Conservation (phyloP, 2,888 invertebrate species). For the Epinotia nisella region DNA sequence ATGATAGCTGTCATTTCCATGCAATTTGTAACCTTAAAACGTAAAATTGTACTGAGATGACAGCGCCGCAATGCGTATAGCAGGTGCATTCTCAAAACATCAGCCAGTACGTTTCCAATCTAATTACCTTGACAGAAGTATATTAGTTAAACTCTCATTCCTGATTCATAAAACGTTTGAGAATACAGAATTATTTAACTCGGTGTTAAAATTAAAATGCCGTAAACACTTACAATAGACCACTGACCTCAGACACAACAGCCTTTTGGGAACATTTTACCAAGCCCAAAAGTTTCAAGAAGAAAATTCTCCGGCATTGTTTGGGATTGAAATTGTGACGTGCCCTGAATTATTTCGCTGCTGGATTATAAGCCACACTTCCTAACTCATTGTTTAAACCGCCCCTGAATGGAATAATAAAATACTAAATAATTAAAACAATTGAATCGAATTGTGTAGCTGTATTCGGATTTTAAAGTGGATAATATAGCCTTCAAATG, state of each 20-base stretch:
- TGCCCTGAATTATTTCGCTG: constrained; percentile 60
- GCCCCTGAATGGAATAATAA: constrained; percentile 28
- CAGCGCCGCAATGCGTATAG: no score
- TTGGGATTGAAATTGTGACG: constrained; percentile 61
- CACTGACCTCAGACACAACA: background rate
- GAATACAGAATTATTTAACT: background rate
- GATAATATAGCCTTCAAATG: background rate
- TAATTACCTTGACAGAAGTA: background rate
- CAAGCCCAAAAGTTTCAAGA: constrained; percentile 19
- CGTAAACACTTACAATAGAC: constrained; percentile 4
- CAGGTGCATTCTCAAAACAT: background rate
- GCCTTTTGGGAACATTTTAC: constrained; percentile 10
- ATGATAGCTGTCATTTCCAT: no score
- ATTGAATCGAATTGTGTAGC: constrained; percentile 8
- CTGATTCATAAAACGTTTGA: background rate
- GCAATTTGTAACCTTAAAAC: no score
- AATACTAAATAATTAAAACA: constrained; percentile 26
- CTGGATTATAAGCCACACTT: constrained; percentile 23
- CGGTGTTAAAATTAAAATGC: background rate
- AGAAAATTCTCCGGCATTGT: constrained; percentile 57
- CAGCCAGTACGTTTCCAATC: background rate
- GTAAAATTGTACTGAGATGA: no score
- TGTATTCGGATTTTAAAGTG: constrained; percentile 11
- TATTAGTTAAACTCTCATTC: background rate
- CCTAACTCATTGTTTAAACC: constrained; percentile 30